phyloP scores from a whole-genome alignment of 2,113 vertebrate genomes.

The Regulus satrapa region DNA sequence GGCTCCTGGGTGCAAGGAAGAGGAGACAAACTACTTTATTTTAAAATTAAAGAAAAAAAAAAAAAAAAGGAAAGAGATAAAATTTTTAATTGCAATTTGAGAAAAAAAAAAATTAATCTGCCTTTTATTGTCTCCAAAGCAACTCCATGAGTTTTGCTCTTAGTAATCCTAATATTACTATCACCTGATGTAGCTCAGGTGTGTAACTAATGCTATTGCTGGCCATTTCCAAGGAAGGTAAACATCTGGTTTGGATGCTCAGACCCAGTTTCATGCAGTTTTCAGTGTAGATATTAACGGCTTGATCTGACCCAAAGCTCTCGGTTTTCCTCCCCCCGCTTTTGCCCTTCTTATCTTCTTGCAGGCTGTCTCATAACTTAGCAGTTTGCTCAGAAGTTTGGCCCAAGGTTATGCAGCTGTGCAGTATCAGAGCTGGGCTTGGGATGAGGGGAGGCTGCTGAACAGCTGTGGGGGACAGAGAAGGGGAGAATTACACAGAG shows the following conservation, averaged over 20 bases:
- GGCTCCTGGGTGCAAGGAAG: not conserved
- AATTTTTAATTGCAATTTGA: not conserved
- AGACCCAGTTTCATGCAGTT: not conserved
- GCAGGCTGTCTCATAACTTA: conserved; percentile 46
- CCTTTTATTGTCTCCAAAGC: not conserved
- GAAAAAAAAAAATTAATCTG: not conserved
- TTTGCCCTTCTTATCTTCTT: conserved; percentile 49
- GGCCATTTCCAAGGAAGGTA: not conserved
- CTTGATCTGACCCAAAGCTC: conserved; percentile 14
- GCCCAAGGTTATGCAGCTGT: conserved; percentile 67
- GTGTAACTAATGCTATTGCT: not conserved
- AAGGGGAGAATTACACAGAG: not conserved
- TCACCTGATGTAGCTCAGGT: not conserved
- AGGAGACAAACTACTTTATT: not conserved
- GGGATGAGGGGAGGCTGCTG: conserved; percentile 20
- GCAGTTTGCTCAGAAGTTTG: conserved; percentile 54
- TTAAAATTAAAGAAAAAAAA: not conserved
- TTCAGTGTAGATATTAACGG: not conserved
- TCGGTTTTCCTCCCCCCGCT: conserved; percentile 21
- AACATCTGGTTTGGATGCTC: not conserved
- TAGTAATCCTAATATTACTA: not conserved
- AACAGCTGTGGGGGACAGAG: conserved; percentile 30
- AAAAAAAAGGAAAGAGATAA: not conserved
- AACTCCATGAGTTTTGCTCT: not conserved
- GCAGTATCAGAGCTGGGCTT: conserved; percentile 52